phyloP scores from a whole-genome alignment of 2,888 invertebrate species.

The Synanthedon andrenaeformis region DNA sequence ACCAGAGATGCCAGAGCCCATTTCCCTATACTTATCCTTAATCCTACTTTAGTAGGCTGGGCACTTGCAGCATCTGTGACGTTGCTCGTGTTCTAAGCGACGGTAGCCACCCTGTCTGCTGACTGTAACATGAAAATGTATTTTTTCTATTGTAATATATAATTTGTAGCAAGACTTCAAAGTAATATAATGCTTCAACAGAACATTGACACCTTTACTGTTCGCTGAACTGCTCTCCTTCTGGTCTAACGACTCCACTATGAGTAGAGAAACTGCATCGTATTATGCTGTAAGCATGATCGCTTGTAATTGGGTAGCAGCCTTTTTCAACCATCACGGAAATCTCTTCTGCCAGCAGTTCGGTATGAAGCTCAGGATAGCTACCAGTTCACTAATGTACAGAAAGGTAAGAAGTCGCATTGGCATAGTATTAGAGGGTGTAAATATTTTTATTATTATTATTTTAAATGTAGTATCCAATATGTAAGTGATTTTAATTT shows the following conservation, averaged over 20 bases:
- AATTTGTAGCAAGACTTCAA: too few species aligned
- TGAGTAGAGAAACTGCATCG: conserved; percentile 60
- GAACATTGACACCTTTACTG: conserved; percentile 73
- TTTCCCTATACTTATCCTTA: too few species aligned
- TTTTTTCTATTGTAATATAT: too few species aligned
- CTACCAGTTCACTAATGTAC: conserved; percentile 79
- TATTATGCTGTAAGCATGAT: conserved; percentile 65
- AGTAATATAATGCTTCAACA: conserved; percentile 19
- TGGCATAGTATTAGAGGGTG: neutral
- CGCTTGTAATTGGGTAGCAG: conserved; percentile 53
- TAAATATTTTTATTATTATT: too few species aligned
- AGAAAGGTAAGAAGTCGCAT: conserved; percentile 73
- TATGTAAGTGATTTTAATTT: too few species aligned
- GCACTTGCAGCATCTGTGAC: too few species aligned
- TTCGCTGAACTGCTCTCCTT: conserved; percentile 62
- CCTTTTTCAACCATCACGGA: conserved; percentile 77
- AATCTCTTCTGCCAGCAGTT: conserved; percentile 74
- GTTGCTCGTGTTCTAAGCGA: too few species aligned
- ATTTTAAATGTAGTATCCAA: too few species aligned
- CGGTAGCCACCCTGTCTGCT: too few species aligned
- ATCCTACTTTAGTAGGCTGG: too few species aligned
- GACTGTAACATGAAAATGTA: too few species aligned
- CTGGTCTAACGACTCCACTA: conserved; percentile 66
- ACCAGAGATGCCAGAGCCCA: too few species aligned
- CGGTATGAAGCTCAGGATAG: conserved; percentile 80